Conservation (phyloP, 35 echinoderm and acorn worm genomes). For the Chiridota heheva region DNA sequence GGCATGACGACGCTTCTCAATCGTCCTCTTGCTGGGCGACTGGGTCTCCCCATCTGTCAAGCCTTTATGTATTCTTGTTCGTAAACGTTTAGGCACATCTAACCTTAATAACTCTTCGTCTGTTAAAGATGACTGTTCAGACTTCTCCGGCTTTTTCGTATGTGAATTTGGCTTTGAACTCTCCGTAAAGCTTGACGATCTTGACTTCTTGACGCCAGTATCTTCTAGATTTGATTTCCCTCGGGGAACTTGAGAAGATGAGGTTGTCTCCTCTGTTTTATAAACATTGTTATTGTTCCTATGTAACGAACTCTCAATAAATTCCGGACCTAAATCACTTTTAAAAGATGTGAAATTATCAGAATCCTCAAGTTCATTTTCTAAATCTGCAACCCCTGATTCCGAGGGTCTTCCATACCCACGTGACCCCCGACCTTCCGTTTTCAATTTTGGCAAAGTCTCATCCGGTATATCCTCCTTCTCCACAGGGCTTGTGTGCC, state of each 20-base stretch:
- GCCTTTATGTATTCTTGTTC: constrained; percentile 43
- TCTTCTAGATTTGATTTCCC: constrained; percentile 17
- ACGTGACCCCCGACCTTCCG: too few relatives aligned
- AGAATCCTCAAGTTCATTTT: not conserved
- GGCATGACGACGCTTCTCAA: constrained; percentile 72
- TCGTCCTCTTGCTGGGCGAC: constrained; percentile 88
- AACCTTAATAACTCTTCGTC: constrained; percentile 59
- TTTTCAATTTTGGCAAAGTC: too few relatives aligned
- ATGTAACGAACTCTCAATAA: constrained; percentile 52
- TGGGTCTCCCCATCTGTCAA: constrained; percentile 71
- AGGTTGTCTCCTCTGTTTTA: constrained; percentile 18
- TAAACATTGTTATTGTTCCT: constrained; percentile 97
- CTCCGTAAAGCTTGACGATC: constrained; percentile 17
- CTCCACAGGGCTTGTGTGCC: constrained; percentile 37
- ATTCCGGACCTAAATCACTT: not conserved
- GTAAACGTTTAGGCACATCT: constrained; percentile 58
- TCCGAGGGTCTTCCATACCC: not conserved
- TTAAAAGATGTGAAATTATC: constrained; percentile 12
- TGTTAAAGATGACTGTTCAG: constrained; percentile 41
- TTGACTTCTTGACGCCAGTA: constrained; percentile 28
- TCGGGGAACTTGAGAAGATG: constrained; percentile 4
- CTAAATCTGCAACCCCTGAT: not conserved
- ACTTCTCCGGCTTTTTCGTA: constrained; percentile 29
- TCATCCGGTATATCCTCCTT: constrained; percentile 25
- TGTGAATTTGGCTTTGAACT: constrained; percentile 5